Conservation (phyloP, 2,113 vertebrate species). For the Orientallactaga bullata region DNA sequence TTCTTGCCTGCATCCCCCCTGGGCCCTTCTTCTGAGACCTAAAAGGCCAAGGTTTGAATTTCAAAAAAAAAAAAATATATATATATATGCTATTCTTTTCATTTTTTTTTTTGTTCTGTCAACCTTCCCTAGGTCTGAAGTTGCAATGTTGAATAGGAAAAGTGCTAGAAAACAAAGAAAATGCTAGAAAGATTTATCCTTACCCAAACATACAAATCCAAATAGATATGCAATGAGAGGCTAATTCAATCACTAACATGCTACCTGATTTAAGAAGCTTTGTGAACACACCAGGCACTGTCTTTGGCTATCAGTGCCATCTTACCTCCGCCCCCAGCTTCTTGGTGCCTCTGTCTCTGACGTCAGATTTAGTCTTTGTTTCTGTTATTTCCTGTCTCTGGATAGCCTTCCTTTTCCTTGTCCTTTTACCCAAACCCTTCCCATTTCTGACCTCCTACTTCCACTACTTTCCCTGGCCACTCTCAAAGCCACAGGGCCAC, state of each 20-base stretch:
- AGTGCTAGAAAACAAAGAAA: background rate
- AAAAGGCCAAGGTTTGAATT: slow-evolving; percentile 61
- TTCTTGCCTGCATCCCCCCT: background rate
- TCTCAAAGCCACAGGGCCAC: background rate
- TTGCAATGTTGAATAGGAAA: slow-evolving; percentile 24
- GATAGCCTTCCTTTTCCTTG: background rate
- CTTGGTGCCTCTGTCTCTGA: background rate
- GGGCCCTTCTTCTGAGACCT: slow-evolving; percentile 47
- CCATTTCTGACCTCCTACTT: background rate
- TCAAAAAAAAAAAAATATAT: slow-evolving; percentile 5
- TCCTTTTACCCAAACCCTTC: background rate
- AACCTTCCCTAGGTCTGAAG: slow-evolving; percentile 50
- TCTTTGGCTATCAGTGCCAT: background rate
- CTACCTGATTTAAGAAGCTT: background rate
- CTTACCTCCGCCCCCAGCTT: background rate
- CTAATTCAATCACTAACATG: background rate
- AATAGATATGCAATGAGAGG: background rate
- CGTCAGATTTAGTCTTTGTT: background rate
- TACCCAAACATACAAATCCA: background rate
- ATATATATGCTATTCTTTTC: background rate
- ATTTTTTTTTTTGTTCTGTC: slow-evolving; percentile 61
- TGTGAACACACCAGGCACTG: rapidly evolving
- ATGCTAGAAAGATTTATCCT: background rate
- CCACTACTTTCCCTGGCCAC: background rate
- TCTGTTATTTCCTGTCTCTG: background rate